phyloP scores from a whole-genome alignment of 30 jellyfish, hydroid and myxozoan genomes.

The Thelohanellus kitauei region DNA sequence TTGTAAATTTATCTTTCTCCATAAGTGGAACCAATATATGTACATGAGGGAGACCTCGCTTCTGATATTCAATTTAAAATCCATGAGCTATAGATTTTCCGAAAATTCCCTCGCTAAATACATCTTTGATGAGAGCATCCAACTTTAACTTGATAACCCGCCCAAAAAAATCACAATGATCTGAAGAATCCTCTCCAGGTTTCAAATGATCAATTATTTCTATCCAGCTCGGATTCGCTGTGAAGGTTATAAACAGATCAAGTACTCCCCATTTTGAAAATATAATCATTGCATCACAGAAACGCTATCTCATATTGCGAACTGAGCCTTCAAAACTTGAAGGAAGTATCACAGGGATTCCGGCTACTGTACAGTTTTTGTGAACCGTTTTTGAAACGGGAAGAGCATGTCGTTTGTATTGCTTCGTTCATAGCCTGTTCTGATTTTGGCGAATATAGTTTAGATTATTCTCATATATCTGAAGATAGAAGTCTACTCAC shows the following conservation, averaged over 20 bases:
- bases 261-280: constrained; percentile 11
- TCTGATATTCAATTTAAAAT: constrained; percentile 14
- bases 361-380: constrained; percentile 4
- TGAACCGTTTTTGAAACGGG: constrained; percentile 7
- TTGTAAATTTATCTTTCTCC: constrained; percentile 15
- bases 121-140: neutral
- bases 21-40: constrained; percentile 18
- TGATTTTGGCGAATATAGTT: constrained; percentile 12
- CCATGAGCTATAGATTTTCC: constrained; percentile 6
- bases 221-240: constrained; percentile 24
- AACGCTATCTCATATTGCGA: constrained; percentile 12
- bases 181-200: constrained; percentile 1
- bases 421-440: constrained; percentile 9
- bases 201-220: constrained; percentile 5
- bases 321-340: constrained; percentile 9
- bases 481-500: constrained; percentile 7
- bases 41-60: constrained; percentile 26
- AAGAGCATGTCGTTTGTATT: constrained; percentile 9
- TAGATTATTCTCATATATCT: constrained; percentile 11
- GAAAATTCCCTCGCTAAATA: neutral
- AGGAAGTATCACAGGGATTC: constrained; percentile 15
- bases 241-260: constrained; percentile 13
- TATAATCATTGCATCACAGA: constrained; percentile 19
- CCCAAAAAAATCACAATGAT: neutral
- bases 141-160: constrained; percentile 1